Evolutionary conservation across 2,797 vertebrate species (phyloP), one percentile per base, ranked within the genome.

Genomic region (Epinephelus coioides): DNA sequence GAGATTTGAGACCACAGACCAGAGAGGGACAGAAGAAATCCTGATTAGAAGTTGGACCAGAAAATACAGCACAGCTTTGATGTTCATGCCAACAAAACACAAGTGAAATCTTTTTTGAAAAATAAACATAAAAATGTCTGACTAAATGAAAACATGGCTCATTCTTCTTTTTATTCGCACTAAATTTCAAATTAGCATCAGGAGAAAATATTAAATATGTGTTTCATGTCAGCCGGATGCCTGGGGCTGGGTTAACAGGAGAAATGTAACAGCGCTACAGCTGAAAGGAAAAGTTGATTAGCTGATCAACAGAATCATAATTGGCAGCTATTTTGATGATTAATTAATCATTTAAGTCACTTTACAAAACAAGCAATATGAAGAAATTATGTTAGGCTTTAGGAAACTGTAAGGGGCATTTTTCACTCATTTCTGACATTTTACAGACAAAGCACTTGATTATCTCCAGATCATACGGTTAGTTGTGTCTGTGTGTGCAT

Each of bases 1-100:
- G 76, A 88, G 87, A 47, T 57, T 21, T 34, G 83, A 87, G 79
- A 51, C 40, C 17, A 21, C 17, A 57, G 64, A 66, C 14, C 67
- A 69, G n/a, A 69, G 43, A 49, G n/a, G 13, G 25, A 61, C n/a
- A 62, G 21, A 38, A 47, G 19, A 11, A 53, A 38, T 46, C 57
- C 57, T 34, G 57, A 65, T 55, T 61, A 56, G 30, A 57, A 60
- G 21, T 12, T 11, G 27, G 47, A 55, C 34, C 25, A 53, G 15
- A 46, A 62, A 69, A 66, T 27, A 61, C 25, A 53, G 5, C 1
- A 10, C 30, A 57, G 43, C 51, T 78, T 77, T 60, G 38, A 76
- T n/a, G 44, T 69, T 2, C 46, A 38, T 25, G 19, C 55, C 14
- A 69, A 73, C 25, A 68, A 64, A 53, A 50, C 21, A 64, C n/a